Conservation (phyloP, 2,113 vertebrate genomes). For the Oryzias woworae region DNA sequence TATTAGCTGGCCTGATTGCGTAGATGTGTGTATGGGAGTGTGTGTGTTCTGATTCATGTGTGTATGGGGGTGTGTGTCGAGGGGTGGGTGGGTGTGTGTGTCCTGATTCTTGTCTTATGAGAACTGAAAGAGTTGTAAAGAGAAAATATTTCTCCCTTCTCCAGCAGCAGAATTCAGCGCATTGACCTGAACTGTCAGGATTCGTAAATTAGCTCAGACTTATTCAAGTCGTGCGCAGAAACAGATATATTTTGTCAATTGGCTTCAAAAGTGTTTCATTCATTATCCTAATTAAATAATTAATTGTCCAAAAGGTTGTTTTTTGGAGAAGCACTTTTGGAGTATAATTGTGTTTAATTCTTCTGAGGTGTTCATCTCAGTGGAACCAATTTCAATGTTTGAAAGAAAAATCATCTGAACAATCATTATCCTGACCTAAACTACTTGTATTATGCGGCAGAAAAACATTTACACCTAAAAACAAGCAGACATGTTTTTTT, state of each 20-base stretch:
- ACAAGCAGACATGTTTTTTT: no score
- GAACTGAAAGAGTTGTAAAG: constrained; percentile 36
- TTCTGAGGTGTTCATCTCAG: no score
- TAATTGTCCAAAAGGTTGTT: background rate
- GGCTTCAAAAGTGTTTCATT: background rate
- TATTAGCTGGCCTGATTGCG: constrained; percentile 51
- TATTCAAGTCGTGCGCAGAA: background rate
- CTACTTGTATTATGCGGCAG: no score
- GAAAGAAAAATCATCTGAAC: no score
- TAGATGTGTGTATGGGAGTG: constrained; percentile 13
- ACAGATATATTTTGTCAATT: background rate
- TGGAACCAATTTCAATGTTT: no score
- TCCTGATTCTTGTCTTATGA: constrained; percentile 9
- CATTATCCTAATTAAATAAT: background rate
- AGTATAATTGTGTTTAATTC: background rate
- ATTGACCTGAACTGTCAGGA: background rate
- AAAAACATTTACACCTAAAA: no score
- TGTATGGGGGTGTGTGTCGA: constrained; percentile 11
- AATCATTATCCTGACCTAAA: no score
- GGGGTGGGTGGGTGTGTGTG: constrained; percentile 7
- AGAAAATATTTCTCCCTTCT: constrained; percentile 36
- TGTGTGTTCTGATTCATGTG: constrained; percentile 15
- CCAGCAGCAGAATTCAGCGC: constrained; percentile 29
- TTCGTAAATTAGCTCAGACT: background rate
- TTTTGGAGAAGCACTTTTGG: background rate